These are phyloP conservation scores for Drosophila nr. perissopoda DNA, from an alignment of 2,888 invertebrate species.

Conservation along the genomic window DNA sequence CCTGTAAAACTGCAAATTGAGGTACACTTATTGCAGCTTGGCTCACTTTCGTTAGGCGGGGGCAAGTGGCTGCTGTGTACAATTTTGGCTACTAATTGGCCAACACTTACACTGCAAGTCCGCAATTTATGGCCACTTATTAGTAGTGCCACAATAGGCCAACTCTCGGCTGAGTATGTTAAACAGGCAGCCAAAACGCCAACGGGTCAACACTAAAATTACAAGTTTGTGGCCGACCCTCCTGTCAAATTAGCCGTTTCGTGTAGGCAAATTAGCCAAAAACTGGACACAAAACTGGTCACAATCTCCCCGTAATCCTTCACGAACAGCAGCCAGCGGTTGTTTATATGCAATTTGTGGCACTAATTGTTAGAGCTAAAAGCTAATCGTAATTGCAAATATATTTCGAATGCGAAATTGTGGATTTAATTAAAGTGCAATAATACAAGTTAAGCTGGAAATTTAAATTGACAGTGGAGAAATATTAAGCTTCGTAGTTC, in stretches of 20 bases:
- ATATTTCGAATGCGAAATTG: neutral
- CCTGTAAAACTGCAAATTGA: slow-evolving; percentile 22
- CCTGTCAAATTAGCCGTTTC: slow-evolving; percentile 35
- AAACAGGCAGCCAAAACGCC: slow-evolving; percentile 59
- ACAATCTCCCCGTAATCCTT: neutral
- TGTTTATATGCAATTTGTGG: slow-evolving; percentile 5
- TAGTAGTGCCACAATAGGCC: slow-evolving; percentile 36
- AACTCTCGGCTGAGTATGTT: slow-evolving; percentile 33
- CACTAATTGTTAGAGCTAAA: neutral
- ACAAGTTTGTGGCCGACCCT: slow-evolving; percentile 10
- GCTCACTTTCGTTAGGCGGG: slow-evolving; percentile 30
- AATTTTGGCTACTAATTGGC: slow-evolving; percentile 71
- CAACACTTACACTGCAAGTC: slow-evolving; percentile 68
- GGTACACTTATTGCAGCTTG: slow-evolving; percentile 15
- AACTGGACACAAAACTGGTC: slow-evolving; percentile 3
- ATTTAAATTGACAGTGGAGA: neutral
- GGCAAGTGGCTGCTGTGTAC: slow-evolving; percentile 34
- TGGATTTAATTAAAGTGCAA: neutral
- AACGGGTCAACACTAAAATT: slow-evolving; percentile 36
- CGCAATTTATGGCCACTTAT: slow-evolving; percentile 67
- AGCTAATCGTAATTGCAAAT: neutral
- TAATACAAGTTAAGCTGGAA: too few relatives aligned
- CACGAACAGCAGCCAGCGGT: slow-evolving; percentile 7
- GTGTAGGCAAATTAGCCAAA: slow-evolving; percentile 26
- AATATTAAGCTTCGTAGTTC: neutral